Percentiles rank a stretch among this genome's conserved stretches.
These are phyloP conservation scores for Phorcus lineatus DNA, from an alignment of 2,888 invertebrate genomes.

Conservation along the genomic window DNA sequence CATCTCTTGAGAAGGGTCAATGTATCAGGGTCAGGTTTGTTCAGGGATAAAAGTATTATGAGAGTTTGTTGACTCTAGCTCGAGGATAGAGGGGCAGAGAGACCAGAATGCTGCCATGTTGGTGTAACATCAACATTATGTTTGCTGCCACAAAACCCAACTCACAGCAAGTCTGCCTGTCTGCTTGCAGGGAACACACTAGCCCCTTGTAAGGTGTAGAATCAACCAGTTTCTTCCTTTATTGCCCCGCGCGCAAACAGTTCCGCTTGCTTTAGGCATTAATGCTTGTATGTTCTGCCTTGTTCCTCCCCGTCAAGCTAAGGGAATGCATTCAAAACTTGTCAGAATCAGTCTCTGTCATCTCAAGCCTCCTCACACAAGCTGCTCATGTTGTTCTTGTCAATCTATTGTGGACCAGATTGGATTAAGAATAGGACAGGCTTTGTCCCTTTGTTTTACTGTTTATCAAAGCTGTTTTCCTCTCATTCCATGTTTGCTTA, in stretches of 20 bases:
- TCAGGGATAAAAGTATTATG: conserved; percentile 19
- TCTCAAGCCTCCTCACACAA: not conserved
- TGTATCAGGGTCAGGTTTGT: conserved; percentile 13
- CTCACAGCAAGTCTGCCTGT: not conserved
- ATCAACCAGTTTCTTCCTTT: conserved; percentile 13
- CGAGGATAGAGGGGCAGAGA: not conserved
- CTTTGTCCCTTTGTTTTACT: conserved; percentile 26
- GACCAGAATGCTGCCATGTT: conserved; percentile 22
- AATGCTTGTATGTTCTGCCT: conserved; percentile 2
- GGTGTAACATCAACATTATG: conserved; percentile 7
- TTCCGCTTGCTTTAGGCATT: conserved; percentile 20
- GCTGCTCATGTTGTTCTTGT: conserved; percentile 10
- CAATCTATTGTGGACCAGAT: conserved; percentile 21
- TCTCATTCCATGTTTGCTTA: not conserved
- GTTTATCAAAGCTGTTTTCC: conserved; percentile 21
- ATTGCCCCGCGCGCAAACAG: conserved; percentile 8
- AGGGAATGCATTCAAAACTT: conserved; percentile 20
- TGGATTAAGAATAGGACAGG: conserved; percentile 25
- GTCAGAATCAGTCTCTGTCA: conserved; percentile 5
- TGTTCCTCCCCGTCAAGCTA: not conserved
- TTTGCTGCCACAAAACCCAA: conserved; percentile 15
- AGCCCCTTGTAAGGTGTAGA: conserved; percentile 14
- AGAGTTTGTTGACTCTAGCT: conserved; percentile 17
- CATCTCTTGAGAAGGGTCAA: not conserved
- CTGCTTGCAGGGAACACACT: not conserved